Percentiles rank a stretch among this genome's conserved stretches.
Conservation (phyloP, 2,888 invertebrate species). For the Gari tellinella region DNA sequence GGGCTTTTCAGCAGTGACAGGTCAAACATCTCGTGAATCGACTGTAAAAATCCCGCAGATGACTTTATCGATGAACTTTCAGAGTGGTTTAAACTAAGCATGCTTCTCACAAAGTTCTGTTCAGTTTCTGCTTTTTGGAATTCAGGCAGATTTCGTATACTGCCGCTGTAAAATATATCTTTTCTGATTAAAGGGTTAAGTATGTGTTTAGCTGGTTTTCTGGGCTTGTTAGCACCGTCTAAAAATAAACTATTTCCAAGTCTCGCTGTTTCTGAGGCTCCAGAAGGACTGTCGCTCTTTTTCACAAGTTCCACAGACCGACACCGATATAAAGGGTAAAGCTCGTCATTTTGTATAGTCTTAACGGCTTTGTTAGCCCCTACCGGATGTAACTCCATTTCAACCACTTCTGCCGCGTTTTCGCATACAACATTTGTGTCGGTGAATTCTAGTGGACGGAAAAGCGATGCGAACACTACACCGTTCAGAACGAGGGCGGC, state of each 20-base stretch:
- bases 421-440: conserved; percentile 7
- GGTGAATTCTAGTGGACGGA: conserved; percentile 89
- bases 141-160: conserved; percentile 91
- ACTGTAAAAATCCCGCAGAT: not conserved
- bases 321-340: conserved; percentile 59
- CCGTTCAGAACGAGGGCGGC: conserved; percentile 93
- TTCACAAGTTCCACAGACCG: conserved; percentile 58
- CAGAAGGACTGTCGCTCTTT: conserved; percentile 5
- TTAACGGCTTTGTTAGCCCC: not conserved
- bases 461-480: conserved; percentile 91
- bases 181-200: conserved; percentile 92
- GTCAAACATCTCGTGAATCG: conserved; percentile 87
- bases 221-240: conserved; percentile 28
- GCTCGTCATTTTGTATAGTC: not conserved
- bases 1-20: conserved; percentile 93
- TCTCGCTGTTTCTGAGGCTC: conserved; percentile 29
- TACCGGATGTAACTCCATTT: conserved; percentile 13
- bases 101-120: conserved; percentile 54
- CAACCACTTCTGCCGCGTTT: conserved; percentile 14
- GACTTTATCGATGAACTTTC: conserved; percentile 9
- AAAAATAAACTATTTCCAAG: conserved; percentile 53
- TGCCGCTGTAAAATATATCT: conserved; percentile 98
- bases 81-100: conserved; percentile 39
- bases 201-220: conserved; percentile 22
- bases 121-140: conserved; percentile 56